A percentile compares a stretch with the other conserved stretches of the same genome.
Evolutionary conservation across 2,113 vertebrate species (phyloP).

Genomic region (Gymnobelideus leadbeateri): DNA sequence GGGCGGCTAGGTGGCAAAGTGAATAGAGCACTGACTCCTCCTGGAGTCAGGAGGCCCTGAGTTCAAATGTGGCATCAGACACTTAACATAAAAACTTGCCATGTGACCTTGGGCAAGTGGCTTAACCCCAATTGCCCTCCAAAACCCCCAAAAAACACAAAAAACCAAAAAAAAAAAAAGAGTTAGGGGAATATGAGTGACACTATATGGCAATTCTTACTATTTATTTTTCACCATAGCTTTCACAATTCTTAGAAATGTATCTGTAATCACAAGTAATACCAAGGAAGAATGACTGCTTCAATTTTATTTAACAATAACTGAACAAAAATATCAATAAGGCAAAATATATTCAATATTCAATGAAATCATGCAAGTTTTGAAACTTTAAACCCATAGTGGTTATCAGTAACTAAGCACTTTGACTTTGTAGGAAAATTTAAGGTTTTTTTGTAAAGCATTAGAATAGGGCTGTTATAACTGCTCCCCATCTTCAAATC

Average conservation of each 20-base stretch:
- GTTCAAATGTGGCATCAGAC: no score
- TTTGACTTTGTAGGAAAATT: neutral
- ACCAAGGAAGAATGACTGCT: neutral
- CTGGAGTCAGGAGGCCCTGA: no score
- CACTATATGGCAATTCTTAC: neutral
- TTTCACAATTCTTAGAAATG: neutral
- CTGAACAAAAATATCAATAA: neutral
- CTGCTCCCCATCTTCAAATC: neutral
- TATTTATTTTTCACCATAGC: neutral
- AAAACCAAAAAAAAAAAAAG: no score
- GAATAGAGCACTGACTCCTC: no score
- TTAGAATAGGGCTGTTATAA: neutral
- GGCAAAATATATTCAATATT: neutral
- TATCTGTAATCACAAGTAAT: neutral
- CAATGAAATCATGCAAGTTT: neutral
- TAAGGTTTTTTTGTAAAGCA: neutral
- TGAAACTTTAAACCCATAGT: neutral
- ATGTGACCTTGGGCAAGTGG: no score
- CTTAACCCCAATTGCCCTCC: no score
- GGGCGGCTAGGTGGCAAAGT: no score
- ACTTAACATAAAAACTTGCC: no score
- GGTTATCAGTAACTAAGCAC: neutral
- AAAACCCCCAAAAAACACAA: no score
- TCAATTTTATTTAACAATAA: slow-evolving; percentile 5
- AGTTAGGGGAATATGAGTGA: neutral